Evolutionary conservation across 2,113 vertebrate genomes (phyloP).

Genomic region (Macquaria australasica): DNA sequence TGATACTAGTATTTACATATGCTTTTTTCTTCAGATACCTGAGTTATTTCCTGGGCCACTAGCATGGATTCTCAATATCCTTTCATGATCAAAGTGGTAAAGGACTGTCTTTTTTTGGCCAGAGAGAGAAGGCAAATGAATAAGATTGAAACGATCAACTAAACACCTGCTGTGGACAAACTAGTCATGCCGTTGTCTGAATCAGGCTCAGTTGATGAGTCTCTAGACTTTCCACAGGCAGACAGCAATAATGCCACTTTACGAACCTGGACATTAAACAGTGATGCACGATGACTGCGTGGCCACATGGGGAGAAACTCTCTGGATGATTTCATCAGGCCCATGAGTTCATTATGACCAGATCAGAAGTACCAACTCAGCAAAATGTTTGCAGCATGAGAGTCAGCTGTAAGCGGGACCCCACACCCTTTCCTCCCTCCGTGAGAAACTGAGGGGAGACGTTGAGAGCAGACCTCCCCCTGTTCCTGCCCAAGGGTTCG

Average conservation of each 20-base stretch:
- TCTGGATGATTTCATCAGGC: constrained; percentile 65
- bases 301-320: constrained; percentile 49
- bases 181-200: constrained; percentile 25
- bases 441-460: constrained; percentile 62
- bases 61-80: not conserved
- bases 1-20: too few relatives aligned
- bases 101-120: not conserved
- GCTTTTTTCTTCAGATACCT: not conserved
- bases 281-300: constrained; percentile 56
- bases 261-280: constrained; percentile 48
- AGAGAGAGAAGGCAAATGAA: not conserved
- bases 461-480: constrained; percentile 52
- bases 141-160: constrained; percentile 17
- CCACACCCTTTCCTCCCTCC: constrained; percentile 67
- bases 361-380: constrained; percentile 59
- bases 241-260: constrained; percentile 36
- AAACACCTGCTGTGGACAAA: constrained; percentile 29
- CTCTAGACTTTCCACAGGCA: constrained; percentile 28
- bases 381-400: constrained; percentile 70
- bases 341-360: constrained; percentile 62
- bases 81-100: not conserved
- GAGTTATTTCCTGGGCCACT: not conserved
- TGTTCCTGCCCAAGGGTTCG: constrained; percentile 64
- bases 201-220: constrained; percentile 37
- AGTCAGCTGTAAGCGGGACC: constrained; percentile 66